These are phyloP conservation scores for Acanthornis magna DNA, from an alignment of 2,797 vertebrate species.

Conservation along the genomic window DNA sequence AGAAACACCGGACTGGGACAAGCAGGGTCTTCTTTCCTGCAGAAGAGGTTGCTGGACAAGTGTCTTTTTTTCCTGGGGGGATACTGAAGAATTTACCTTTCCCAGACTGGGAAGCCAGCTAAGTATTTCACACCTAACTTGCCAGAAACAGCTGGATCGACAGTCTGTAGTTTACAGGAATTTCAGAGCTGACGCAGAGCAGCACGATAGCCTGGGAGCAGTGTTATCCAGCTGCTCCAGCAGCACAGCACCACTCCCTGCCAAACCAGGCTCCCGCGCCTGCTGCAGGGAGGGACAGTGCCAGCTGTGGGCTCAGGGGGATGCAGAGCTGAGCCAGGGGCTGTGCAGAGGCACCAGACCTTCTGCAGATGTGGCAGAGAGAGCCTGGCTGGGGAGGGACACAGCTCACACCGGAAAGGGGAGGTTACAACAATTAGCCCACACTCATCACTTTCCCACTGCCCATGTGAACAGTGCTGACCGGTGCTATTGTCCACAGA, in stretches of 20 bases:
- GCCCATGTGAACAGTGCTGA: rapidly evolving
- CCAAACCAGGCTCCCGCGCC: neutral
- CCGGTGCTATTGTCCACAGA: no score
- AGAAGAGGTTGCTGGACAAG: neutral
- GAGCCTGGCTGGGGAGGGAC: neutral
- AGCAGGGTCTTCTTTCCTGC: neutral
- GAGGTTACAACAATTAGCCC: neutral
- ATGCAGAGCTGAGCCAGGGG: neutral
- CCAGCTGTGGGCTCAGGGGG: neutral
- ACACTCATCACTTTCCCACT: neutral
- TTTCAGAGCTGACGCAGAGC: neutral
- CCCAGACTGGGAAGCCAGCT: neutral
- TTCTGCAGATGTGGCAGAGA: neutral
- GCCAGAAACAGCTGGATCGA: conserved; percentile 11
- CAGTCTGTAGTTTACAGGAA: neutral
- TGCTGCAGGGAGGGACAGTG: neutral
- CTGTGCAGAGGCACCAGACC: neutral
- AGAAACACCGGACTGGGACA: neutral
- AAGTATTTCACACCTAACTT: conserved; percentile 8
- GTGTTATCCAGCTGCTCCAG: neutral
- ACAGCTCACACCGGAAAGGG: neutral
- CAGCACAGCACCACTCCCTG: neutral
- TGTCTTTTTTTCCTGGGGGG: neutral
- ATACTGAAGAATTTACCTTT: neutral
- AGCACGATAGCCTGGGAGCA: neutral